These are phyloP conservation scores for Allygus modestus DNA, from an alignment of 2,888 invertebrate genomes.

Conservation along the genomic window DNA sequence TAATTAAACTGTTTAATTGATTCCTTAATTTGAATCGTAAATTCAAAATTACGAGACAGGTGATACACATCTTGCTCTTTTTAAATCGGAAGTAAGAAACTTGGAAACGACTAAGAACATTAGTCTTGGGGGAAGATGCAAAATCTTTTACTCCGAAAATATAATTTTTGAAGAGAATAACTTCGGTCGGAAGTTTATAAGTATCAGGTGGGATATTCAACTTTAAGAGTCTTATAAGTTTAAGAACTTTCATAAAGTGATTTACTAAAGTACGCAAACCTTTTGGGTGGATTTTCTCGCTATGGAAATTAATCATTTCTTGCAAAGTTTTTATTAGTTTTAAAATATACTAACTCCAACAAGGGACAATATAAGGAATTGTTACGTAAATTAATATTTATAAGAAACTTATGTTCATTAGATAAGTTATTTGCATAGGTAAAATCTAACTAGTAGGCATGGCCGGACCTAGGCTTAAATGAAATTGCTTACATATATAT, in stretches of 20 bases:
- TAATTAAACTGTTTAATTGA: too few relatives aligned
- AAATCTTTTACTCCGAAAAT: constrained; percentile 43
- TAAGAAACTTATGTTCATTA: too few relatives aligned
- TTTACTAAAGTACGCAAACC: constrained; percentile 49
- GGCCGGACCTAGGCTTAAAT: too few relatives aligned
- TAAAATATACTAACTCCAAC: background rate
- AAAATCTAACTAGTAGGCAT: too few relatives aligned
- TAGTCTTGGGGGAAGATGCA: constrained; percentile 36
- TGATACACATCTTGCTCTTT: background rate
- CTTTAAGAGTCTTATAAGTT: constrained; percentile 55
- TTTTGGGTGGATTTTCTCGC: constrained; percentile 42
- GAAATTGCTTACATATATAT: too few relatives aligned
- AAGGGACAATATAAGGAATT: background rate
- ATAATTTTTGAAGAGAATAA: constrained; percentile 40
- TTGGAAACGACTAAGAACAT: constrained; percentile 32
- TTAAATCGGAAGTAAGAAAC: background rate
- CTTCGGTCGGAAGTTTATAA: constrained; percentile 38
- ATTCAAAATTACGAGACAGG: background rate
- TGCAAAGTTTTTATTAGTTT: constrained; percentile 3
- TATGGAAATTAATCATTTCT: constrained; percentile 44
- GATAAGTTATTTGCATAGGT: too few relatives aligned
- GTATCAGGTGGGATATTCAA: constrained; percentile 51
- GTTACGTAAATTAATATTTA: too few relatives aligned
- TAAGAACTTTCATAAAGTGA: constrained; percentile 54
- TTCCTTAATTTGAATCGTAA: too few relatives aligned